Evolutionary conservation across 2,888 invertebrate genomes (phyloP).

Genomic region (Cataglyphis rosenhaueri): DNA sequence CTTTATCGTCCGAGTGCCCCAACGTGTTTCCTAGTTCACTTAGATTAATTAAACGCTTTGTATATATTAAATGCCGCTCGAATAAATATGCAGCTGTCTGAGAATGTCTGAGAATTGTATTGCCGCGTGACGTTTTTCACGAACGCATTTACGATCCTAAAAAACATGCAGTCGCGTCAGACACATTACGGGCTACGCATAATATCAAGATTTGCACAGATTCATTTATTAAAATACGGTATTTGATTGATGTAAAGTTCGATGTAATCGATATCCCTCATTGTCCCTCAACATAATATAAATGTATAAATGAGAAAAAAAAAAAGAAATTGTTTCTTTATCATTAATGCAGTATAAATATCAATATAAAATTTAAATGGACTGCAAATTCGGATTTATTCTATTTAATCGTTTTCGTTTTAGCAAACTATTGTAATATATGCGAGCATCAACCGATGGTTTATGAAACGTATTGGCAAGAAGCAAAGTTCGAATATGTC

Average conservation of each 20-base stretch:
- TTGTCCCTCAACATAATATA: too few relatives aligned
- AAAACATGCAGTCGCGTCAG: slow-evolving; percentile 17
- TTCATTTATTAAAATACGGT: slow-evolving; percentile 22
- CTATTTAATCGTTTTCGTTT: slow-evolving; percentile 57
- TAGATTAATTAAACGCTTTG: slow-evolving; percentile 61
- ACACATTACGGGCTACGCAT: slow-evolving; percentile 17
- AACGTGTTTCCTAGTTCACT: slow-evolving; percentile 48
- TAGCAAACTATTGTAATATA: slow-evolving; percentile 23
- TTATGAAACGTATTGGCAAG: slow-evolving; percentile 58
- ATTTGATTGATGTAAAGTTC: neutral
- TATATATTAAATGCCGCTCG: slow-evolving; percentile 44
- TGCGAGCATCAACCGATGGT: slow-evolving; percentile 55
- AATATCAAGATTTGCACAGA: slow-evolving; percentile 23
- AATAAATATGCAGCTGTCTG: slow-evolving; percentile 34
- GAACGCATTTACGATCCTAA: slow-evolving; percentile 34
- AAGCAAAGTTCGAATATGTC: slow-evolving; percentile 45
- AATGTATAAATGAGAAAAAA: neutral
- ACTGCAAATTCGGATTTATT: slow-evolving; percentile 40
- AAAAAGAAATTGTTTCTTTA: slow-evolving; percentile 40
- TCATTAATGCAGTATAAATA: slow-evolving; percentile 57
- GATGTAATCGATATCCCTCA: neutral
- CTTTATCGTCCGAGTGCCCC: slow-evolving; percentile 18
- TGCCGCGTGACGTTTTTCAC: slow-evolving; percentile 29
- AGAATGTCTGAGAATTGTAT: slow-evolving; percentile 12
- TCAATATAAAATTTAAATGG: slow-evolving; percentile 54